phyloP scores from a whole-genome alignment of 2,888 invertebrate species.

The Amitus sp. region DNA sequence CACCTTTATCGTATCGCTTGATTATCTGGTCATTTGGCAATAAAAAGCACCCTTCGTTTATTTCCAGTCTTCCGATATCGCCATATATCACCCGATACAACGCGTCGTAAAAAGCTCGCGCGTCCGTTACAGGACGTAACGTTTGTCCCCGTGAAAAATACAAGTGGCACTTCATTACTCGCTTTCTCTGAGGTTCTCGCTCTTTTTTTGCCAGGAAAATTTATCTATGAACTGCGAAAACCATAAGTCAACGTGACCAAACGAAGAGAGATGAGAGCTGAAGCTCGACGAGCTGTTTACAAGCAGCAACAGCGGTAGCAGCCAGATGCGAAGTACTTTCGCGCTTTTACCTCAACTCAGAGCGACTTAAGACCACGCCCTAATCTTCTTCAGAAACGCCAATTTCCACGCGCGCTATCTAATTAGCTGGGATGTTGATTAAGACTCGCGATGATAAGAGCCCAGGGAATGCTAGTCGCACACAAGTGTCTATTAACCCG shows the following conservation, averaged over 20 bases:
- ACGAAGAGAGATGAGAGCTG: constrained; percentile 12
- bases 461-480: too few species aligned
- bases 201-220: constrained; percentile 12
- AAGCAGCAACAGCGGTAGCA: constrained; percentile 5
- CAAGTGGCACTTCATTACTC: constrained; percentile 26
- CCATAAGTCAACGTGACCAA: constrained; percentile 27
- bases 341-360: too few species aligned
- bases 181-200: constrained; percentile 14
- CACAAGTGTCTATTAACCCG: too few species aligned
- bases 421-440: too few species aligned
- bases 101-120: not conserved
- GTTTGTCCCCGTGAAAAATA: constrained; percentile 22
- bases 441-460: too few species aligned
- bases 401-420: too few species aligned
- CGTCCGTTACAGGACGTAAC: constrained; percentile 5
- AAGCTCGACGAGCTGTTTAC: constrained; percentile 15
- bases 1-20: constrained; percentile 24
- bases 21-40: constrained; percentile 22
- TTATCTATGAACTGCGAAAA: constrained; percentile 18
- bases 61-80: not conserved
- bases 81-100: not conserved
- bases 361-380: too few species aligned
- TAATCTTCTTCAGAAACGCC: too few species aligned
- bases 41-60: constrained; percentile 16
- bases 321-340: constrained; percentile 1